Evolutionary conservation across 37 sponge, comb jelly and placozoan species (phyloP), one percentile per base, ranked within the genome.

Genomic region (Beroe ovata): DNA sequence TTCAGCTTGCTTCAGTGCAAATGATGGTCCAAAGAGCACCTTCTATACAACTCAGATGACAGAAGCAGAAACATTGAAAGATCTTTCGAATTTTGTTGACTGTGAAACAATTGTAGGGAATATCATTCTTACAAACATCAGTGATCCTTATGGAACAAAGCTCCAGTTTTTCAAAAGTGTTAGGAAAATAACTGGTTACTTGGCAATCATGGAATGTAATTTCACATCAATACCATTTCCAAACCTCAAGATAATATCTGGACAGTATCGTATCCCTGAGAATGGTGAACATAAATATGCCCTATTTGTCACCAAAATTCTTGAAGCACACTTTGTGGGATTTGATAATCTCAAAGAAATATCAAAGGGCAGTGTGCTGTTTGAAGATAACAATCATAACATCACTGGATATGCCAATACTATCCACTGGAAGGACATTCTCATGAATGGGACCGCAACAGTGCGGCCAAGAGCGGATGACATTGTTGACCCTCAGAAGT

Each of bases 1-100:
- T 66, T 66, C 69, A 66, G 69, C 69, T 30, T 66, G 69, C 36
- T 66, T 66, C 69, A 66, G 69, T 66, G 69, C 69, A 4, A 34
- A 66, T 32, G 69, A 66, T 33, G 69, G 30, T 14, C 21, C 63
- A 25, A 26, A 20, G 21, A 66, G 16, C 18, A 33, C 33, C 25
- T 66, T 66, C 30, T 66, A 19, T 18, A 14, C 69, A 66, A 66
- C 30, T 29, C 16, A 29, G 18, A 25, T 66, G 19, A 8, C 25
- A 32, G 32, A 66, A 14, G 32, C 16, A 14, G 36, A 66, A 30
- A 26, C 35, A 30, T 29, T 66, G 18, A 66, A 32, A 6, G 69
- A 66, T 29, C 69, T 66, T 66, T 25, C 25, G 34, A 66, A 66
- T 29, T 66, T 66, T 66, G 36, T 54, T 11, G 84, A 35, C 35